A percentile compares a stretch with the other conserved stretches of the same genome.
Evolutionary conservation across 2,797 vertebrate species (phyloP).

Genomic region (Schizothorax lantsangensis): DNA sequence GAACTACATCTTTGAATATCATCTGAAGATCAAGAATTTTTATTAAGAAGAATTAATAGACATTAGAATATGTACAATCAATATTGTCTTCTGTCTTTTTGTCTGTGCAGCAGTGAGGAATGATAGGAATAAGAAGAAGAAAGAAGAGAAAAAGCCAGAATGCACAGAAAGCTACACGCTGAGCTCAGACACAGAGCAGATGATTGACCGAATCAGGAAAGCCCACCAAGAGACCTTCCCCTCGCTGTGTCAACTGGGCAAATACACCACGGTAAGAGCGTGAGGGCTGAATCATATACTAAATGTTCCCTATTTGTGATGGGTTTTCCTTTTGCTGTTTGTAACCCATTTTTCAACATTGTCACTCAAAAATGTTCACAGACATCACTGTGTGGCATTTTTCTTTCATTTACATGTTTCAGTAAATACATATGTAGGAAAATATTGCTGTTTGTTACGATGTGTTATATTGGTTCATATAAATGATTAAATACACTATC

Average conservation of each 20-base stretch:
- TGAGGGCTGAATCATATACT: not conserved
- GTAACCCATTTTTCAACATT: not conserved
- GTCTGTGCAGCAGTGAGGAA: constrained; percentile 89
- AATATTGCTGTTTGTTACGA: not conserved
- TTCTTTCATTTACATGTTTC: not conserved
- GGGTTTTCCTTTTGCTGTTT: not conserved
- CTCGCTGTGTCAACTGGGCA: constrained; percentile 96
- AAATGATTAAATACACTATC: not conserved
- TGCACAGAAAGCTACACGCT: constrained; percentile 91
- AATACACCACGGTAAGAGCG: constrained; percentile 94
- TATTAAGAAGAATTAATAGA: not conserved
- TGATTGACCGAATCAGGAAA: constrained; percentile 96
- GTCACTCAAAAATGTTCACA: too few relatives aligned
- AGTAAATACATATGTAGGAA: not conserved
- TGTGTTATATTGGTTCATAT: not conserved
- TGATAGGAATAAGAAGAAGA: constrained; percentile 98
- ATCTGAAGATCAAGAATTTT: not conserved
- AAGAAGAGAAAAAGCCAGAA: constrained; percentile 93
- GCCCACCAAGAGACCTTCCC: constrained; percentile 98
- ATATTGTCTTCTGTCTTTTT: not conserved
- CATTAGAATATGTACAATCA: not conserved
- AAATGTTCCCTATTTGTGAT: not conserved
- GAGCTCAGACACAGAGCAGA: constrained; percentile 93
- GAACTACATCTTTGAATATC: not conserved
- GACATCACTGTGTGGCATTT: not conserved